Percentiles rank a stretch among this genome's conserved stretches.
Evolutionary conservation across 2,888 invertebrate species (phyloP).

Genomic region (Aelia acuminata): DNA sequence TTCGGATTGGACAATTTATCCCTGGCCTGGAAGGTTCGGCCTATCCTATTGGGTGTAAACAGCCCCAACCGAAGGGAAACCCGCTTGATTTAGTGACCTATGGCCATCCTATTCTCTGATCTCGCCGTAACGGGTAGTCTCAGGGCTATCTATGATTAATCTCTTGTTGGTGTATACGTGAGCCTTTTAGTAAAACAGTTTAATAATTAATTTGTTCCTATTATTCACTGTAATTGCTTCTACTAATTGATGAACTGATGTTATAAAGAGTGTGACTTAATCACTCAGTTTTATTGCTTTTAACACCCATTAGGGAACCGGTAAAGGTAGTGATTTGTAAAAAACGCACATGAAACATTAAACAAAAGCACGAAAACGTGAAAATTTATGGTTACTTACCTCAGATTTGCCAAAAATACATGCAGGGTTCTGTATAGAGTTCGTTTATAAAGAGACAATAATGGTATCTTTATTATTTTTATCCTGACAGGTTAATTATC

Average conservation of each 20-base stretch:
- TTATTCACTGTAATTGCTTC: background rate
- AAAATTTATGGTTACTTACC: no score
- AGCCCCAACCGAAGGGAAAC: background rate
- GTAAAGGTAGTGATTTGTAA: no score
- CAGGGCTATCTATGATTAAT: background rate
- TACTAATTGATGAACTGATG: background rate
- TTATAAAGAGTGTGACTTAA: background rate
- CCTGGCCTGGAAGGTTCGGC: background rate
- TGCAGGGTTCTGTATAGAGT: no score
- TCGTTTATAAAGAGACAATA: no score
- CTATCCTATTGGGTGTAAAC: constrained; percentile 4
- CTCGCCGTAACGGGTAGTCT: background rate
- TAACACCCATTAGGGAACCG: no score
- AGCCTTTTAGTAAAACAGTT: background rate
- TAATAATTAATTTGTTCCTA: background rate
- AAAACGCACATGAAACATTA: no score
- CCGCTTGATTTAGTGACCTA: constrained; percentile 17
- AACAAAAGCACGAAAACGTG: no score
- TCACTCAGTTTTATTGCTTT: background rate
- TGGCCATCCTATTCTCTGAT: background rate
- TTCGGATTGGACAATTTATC: background rate
- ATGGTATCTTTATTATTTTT: no score
- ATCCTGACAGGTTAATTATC: no score
- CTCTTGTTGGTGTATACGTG: background rate
- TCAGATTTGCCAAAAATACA: no score